Conservation (phyloP, 2,888 invertebrate genomes). For the Habrosyne pyritoides region DNA sequence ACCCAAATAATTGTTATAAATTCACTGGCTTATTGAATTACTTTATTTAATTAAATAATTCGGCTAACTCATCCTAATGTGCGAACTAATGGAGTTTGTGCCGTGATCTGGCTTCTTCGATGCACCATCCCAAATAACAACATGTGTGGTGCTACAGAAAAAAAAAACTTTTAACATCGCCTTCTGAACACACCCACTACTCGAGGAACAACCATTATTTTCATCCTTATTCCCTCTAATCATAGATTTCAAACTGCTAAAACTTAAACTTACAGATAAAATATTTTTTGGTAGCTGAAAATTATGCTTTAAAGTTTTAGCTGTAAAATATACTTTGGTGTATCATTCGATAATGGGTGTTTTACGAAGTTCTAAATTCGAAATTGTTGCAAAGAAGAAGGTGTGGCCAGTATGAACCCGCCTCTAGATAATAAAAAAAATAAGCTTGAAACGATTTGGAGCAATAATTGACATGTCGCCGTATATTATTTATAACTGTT, state of each 20-base stretch:
- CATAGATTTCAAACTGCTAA: conserved; percentile 39
- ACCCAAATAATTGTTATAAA: conserved; percentile 75
- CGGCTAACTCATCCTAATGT: conserved; percentile 80
- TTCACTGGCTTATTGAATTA: conserved; percentile 80
- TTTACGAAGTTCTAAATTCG: conserved; percentile 46
- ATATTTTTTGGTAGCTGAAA: conserved; percentile 23
- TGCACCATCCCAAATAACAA: conserved; percentile 53
- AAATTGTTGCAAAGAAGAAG: conserved; percentile 47
- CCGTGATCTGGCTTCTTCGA: conserved; percentile 72
- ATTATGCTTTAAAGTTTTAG: conserved; percentile 36
- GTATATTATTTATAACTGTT: conserved; percentile 73
- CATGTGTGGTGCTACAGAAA: conserved; percentile 65
- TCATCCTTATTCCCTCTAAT: conserved; percentile 38
- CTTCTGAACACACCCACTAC: conserved; percentile 55
- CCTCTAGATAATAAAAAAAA: conserved; percentile 50
- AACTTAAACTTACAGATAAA: neutral
- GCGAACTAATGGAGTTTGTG: conserved; percentile 80
- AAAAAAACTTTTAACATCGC: conserved; percentile 59
- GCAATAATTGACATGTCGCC: conserved; percentile 79
- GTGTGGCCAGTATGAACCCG: conserved; percentile 63
- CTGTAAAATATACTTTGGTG: conserved; percentile 40
- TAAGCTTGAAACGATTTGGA: conserved; percentile 64
- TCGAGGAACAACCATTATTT: conserved; percentile 23
- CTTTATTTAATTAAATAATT: conserved; percentile 81
- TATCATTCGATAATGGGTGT: conserved; percentile 46